Base-by-base conservation (phyloP, 1,140 invertebrate species). In the Eupeodes corollae region DNA sequence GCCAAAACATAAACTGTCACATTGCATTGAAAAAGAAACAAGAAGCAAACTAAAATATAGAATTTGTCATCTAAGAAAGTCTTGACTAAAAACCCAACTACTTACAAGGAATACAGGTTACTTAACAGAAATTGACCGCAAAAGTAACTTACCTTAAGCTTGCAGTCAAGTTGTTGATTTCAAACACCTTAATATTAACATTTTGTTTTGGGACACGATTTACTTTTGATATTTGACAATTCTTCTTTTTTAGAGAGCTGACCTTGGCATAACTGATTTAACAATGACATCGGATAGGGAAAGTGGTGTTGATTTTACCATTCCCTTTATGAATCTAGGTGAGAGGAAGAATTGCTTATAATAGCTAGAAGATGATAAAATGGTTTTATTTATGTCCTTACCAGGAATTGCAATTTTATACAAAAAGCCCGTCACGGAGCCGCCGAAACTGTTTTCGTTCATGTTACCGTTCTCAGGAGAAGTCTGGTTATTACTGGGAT, bases 281-380 rank as follows among this genome's bases (percentile, higher is more conserved):
- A 93, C 91, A 1, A 93, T 96, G 57, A 95, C 88, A 15, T 79
- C 86, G 15, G 80, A 83, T 44, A 72, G 92, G 14, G 85, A 89
- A 64, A 78, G 78, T 56, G 88, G 78, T 0, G 87, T 91, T 0
- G 91, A 94, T 68, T 94, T 95, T 56, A 93, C 89, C 0, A 87
- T 83, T 64, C 91, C 91, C 2, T 94, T 92, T 52, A 91, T 94
- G 89, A 89, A 88, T 62, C 71, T 92, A 47, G 89, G 82, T 79
- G 57, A 68, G 52, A 37, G 13, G 5, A 53, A 19, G n/a, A n/a
- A n/a, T n/a, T n/a, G n/a, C 34, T 33, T 38, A 16, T 35, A 33
- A 50, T 3, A 26, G n/a, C n/a, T n/a, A 26, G 21, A 26, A 26
- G 3, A 26, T 5, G 21, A 5, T 26, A 26, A 3, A 26, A 26